Evolutionary conservation across 1,140 invertebrate species (phyloP), one percentile per base, ranked within the genome.

Genomic region (Zaprionus gabonicus): DNA sequence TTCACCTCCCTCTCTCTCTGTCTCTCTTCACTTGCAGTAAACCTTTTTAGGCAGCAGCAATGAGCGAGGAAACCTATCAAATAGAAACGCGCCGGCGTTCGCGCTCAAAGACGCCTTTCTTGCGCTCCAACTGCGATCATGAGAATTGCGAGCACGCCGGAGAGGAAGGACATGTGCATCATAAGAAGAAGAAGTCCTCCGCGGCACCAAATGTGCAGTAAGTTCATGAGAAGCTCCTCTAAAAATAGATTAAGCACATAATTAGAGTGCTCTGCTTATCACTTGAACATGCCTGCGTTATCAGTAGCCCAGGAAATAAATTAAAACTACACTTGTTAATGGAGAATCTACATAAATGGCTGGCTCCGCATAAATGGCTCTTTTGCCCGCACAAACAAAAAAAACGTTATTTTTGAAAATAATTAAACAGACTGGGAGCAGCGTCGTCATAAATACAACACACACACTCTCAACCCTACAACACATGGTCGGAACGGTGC

Each of bases 51-150:
- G 49, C 34, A 71, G 70, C 46, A 78, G 53, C 55, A 46, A 92
- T 92, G 91, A 90, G 80, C 57, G 84, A 73, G 28, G 79, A 90
- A 57, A 69, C 75, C n/a, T 84, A 92, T 74, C 86, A 91, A 41
- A 92, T 92, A 65, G 91, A 91, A 36, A 92, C 91, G 59, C 92
- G 94, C 87, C 94, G 93, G 90, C 94, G 95, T 91, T 95, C 95
- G 74, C 93, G 95, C 59, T 95, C 95, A 25, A 95, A 94, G 81
- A 95, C 95, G 75, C 95, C 95, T 70, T 95, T 95, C 82, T 80
- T 94, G 49, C 93, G 93, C 68, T 94, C 94, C 62, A 94, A 92
- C 79, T 94, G 93, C 77, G 94, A 95, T 81, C 93, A 93, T 70
- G 94, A 94, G 76, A 93, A 93, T 56, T 94, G 93, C 69, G 84